These are phyloP conservation scores for Aplysia californica DNA, from an alignment of 1,140 invertebrate species.

Conservation along the genomic window DNA sequence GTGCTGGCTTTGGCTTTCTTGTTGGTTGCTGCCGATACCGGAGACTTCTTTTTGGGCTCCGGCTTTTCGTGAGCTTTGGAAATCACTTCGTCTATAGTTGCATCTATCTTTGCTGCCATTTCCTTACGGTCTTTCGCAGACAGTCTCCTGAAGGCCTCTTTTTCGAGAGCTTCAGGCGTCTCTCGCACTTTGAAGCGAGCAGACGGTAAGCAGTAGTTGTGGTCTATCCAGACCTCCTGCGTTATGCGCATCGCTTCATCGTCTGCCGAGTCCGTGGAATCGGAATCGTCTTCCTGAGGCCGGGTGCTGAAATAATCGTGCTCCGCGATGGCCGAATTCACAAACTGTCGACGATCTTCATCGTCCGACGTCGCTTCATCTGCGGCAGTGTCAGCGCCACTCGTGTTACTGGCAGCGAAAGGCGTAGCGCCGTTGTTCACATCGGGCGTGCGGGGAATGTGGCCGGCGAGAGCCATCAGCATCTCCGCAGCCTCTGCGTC, in stretches of 20 bases:
- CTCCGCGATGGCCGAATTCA: conserved; percentile 47
- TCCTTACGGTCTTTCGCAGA: conserved; percentile 2
- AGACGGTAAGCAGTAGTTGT: conserved; percentile 61
- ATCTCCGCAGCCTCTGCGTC: conserved; percentile 24
- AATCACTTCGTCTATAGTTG: conserved; percentile 28
- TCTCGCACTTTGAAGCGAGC: conserved; percentile 37
- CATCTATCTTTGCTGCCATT: conserved; percentile 27
- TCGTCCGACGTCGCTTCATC: conserved; percentile 4
- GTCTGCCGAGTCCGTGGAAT: conserved; percentile 53
- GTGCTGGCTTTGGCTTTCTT: conserved; percentile 24
- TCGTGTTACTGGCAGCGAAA: neutral
- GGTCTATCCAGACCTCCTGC: conserved; percentile 58
- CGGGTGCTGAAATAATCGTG: conserved; percentile 59
- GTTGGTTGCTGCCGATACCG: conserved; percentile 3
- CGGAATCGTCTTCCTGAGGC: conserved; percentile 37
- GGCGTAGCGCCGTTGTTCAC: neutral
- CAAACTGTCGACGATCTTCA: conserved; percentile 37
- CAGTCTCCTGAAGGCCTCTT: no score
- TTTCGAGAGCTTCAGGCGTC: conserved; percentile 1
- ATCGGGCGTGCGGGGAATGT: neutral
- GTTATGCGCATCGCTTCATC: conserved; percentile 44
- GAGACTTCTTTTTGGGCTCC: conserved; percentile 35
- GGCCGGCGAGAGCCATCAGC: conserved; percentile 18
- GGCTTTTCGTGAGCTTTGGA: conserved; percentile 12
- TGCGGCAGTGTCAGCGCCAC: neutral